Base-by-base conservation (phyloP, 2,888 invertebrate species). In the Campoplex capitator region DNA sequence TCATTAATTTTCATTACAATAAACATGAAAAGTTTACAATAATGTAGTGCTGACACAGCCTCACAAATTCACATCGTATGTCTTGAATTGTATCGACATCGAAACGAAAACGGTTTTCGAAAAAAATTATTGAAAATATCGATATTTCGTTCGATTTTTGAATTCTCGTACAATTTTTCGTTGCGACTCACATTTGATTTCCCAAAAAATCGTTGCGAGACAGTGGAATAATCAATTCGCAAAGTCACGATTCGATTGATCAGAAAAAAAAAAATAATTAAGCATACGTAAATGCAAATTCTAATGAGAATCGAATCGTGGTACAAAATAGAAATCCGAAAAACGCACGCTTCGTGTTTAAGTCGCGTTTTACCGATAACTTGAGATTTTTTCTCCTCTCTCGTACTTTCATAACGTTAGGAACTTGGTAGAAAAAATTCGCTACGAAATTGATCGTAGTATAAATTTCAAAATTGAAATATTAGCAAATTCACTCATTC, bases 31-130 rank as follows among this genome's bases (percentile, higher is more conserved):
- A 88, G 65, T 81, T 70, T 76, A 82, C 87, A 81, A 89, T 88
- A 65, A 51, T 38, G n/a, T 84, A 68, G 56, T 89, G 87, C 87
- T 76, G 85, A 87, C 89, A 91, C 90, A 89, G 90, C 88, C 88
- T 87, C 75, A 62, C 42, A 54, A 73, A 62, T 4, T 84, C 76
- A 58, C 77, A 51, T 67, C 58, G 67, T 62, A 58, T 80, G 81
- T 28, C 54, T 48, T 45, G 48, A 67, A 75, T 70, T 65, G 13
- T 45, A 79, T 87, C 82, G 83, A 79, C 65, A 42, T 54, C 23
- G 13, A 38, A 67, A 77, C n/a, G 65, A 77, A 56, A 16, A 32
- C 13, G 38, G 42, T 23, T 67, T 67, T 62, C 35, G 23, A 13
- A 51, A 51, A 51, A 2, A 13, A 65, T 62, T 56, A 42, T 70